Evolutionary conservation across 2,888 invertebrate species (phyloP).

Genomic region (Galeruca laticollis): DNA sequence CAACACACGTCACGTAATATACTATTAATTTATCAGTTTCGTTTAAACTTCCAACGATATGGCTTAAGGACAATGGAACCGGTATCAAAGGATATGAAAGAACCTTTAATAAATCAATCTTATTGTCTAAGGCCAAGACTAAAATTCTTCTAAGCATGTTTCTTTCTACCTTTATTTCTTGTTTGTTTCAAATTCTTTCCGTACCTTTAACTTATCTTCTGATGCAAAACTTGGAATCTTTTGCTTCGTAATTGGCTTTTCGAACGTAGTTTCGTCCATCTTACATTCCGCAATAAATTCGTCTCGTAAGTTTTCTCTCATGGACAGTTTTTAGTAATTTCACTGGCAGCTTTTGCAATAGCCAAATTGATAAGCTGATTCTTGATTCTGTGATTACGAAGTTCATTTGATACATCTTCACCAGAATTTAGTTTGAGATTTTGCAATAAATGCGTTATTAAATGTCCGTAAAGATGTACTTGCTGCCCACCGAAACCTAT

Average conservation of each 20-base stretch:
- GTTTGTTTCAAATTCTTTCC: slow-evolving; percentile 25
- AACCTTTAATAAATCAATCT: slow-evolving; percentile 34
- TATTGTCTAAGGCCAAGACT: slow-evolving; percentile 33
- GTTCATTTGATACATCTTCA: slow-evolving; percentile 22
- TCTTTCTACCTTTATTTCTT: slow-evolving; percentile 38
- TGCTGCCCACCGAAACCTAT: slow-evolving; percentile 38
- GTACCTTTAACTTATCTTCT: slow-evolving; percentile 36
- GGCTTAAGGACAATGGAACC: slow-evolving; percentile 36
- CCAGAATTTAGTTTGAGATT: slow-evolving; percentile 18
- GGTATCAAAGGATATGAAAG: slow-evolving; percentile 35
- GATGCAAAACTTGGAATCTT: slow-evolving; percentile 36
- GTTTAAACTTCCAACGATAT: slow-evolving; percentile 39
- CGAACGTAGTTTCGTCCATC: slow-evolving; percentile 31
- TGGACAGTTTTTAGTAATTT: slow-evolving; percentile 27
- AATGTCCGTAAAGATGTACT: slow-evolving; percentile 57
- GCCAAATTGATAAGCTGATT: too few species aligned
- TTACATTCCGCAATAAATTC: slow-evolving; percentile 32
- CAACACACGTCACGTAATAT: too few species aligned
- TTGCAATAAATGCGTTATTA: slow-evolving; percentile 20
- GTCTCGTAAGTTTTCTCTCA: slow-evolving; percentile 25
- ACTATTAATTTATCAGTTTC: slow-evolving; percentile 40
- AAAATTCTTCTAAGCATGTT: slow-evolving; percentile 34
- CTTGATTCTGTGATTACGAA: slow-evolving; percentile 19
- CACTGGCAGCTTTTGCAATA: too few species aligned
- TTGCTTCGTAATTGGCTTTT: slow-evolving; percentile 35